Base-by-base conservation (phyloP, 2,888 invertebrate species). In the Leptopilina drosophilae region DNA sequence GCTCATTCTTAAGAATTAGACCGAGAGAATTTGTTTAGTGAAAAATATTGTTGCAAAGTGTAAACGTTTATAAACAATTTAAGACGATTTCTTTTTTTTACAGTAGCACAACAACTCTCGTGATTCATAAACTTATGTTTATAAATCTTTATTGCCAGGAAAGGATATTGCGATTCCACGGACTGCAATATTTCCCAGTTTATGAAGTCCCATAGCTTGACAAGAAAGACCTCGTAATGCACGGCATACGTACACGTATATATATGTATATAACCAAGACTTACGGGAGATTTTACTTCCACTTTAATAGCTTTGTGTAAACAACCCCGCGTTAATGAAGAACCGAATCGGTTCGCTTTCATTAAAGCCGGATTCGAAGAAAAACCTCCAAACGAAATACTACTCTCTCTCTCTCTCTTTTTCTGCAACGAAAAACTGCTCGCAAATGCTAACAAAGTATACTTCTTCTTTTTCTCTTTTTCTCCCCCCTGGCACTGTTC, bases 311-410 rank as follows among this genome's bases (percentile, higher is more conserved):
- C 40, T n/a, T 33, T n/a, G 53, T 73, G 73, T 73, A 73, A 73
- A 73, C 73, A 73, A 73, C 56, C 73, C 73, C 53, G 49, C 56
- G 73, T 53, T 73, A 73, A 73, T 73, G 56, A 73, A 73, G 73
- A 73, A 73, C 73, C 56, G 73, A 73, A 73, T 56, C 73, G 73
- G 69, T 73, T 56, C 73, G 73, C 73, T 9, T 73, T 73, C 56
- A 53, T 73, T 73, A 73, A 73, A 73, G 33, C n/a, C 49, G 49
- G 73, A 73, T 56, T 40, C 5, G 73, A 73, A 73, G 73, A 73
- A 73, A 73, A 56, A 73, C 33, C 73, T n/a, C 26, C n/a, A n/a
- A 73, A 26, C 9, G 56, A 73, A 69, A 69, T 53, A 20, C 69
- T 20, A 20, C 20, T 20, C 20, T 69, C 49, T 53, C 69, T 9